Evolutionary conservation across 2,113 vertebrate genomes (phyloP), one percentile per base, ranked within the genome.

Genomic region (Dicerorhinus sumatrensis): DNA sequence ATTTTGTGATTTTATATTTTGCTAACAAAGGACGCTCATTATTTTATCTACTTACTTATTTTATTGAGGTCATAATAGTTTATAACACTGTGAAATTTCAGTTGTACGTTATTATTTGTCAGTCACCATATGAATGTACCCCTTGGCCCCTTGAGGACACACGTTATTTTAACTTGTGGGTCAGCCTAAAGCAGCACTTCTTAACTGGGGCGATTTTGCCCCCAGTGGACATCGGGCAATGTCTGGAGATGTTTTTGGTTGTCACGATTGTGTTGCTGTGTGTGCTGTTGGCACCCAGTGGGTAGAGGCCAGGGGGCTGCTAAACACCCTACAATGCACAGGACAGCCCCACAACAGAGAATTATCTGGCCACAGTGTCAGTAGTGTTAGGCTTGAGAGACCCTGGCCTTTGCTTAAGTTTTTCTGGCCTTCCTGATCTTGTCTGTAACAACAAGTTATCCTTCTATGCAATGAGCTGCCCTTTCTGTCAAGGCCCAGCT

Each of bases 291-390:
- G 12, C 10, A 4, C 3, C 25, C 3, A 2, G 31, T 11, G 27
- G 31, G 63, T 27, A 27, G 79, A 25, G 87, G 69, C 54, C 16
- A 48, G n/a, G 46, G 63, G 33, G 25, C 29, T 21, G 21, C 51
- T 6, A 0, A 6, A 0, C 3, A 0, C 6, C 48, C 16, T 21
- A 1, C 12, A 8, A 0, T 0, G 36, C 31, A 1, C 27, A 23
- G 72, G 69, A 21, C 0, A 0, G 11, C 20, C 23, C 62, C 16
- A 0, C 3, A 8, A 2, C 42, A 13, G 8, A 70, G 51, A 29
- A 10, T 11, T 0, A 9, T 1, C 17, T 7, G 56, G 36, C 33
- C 46, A 5, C 12, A 4, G 14, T 18, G 62, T 21, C 72, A 2
- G 0, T 8, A 20, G 46, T 14, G 7, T 36, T 8, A 1, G 5